Evolutionary conservation across 53 echinoderm and acorn worm species (phyloP), one percentile per base, ranked within the genome.

Genomic region (Temnopleurus reevesii): DNA sequence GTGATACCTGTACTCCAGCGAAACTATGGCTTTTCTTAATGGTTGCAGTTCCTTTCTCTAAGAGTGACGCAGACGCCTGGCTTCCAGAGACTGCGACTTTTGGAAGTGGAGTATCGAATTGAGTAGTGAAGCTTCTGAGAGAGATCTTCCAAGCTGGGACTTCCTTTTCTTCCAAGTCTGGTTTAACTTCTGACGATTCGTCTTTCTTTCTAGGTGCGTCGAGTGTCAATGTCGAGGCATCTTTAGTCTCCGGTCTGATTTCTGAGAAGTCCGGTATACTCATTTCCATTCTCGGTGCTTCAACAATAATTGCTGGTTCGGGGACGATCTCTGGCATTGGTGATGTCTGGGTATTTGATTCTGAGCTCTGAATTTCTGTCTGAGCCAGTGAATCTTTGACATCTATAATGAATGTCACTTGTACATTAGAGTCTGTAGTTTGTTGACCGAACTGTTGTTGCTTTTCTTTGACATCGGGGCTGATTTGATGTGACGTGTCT

Each of bases 1-100:
- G 88, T 29, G 88, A 87, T 33, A 87, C 53, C 29, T 87, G 88
- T 4, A 87, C 88, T 23, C 88, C 88, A 53, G 88, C 71, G 35
- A 49, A 71, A 61, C 35, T 27, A 53, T 12, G 61, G 12, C 10
- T 85, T 12, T 15, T 21, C 17, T 12, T 21, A 13, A 44, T 12
- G 45, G 61, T 59, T 12, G 86, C 45, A 59, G 86, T 85, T 36
- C 59, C 86, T 46, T 59, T 85, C 17, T 85, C 86, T 23, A 85
- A 23, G 34, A 85, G 28, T 45, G 86, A 85, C 21, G 45, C 49
- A 12, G 86, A 59, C 4, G 86, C 60, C 61, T 85, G 86, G 59
- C 60, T 59, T 44, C 49, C 38, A 9, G 29, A 23, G 26, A 25
- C 28, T 3, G 46, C 12, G 13, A 8, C 23, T 43, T 59, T 44